Base-by-base conservation (phyloP, 2,888 invertebrate genomes). In the Pardosa pseudoannulata region DNA sequence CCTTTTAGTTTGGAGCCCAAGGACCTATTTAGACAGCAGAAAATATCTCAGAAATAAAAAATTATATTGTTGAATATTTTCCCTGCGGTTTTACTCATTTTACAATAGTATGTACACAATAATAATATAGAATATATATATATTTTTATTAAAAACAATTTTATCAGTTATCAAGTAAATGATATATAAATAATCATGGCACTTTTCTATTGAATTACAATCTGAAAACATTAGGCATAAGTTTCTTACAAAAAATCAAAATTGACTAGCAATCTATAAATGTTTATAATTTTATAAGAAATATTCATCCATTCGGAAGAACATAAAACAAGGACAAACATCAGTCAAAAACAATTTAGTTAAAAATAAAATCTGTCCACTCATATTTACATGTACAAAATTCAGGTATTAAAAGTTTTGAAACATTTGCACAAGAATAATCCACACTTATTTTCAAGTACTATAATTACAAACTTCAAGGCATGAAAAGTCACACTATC, bases 381-480 rank as follows among this genome's bases (percentile, higher is more conserved):
- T 23, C 56, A 56, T 56, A 56, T 56, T 56, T 56, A 56, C 41
- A 46, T 13, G 16, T 46, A 46, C 56, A 56, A 56, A 56, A 23
- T 56, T 23, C 56, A 56, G 2, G 56, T 56, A 56, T 56, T 56
- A 56, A 56, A 56, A 56, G 56, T 56, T 56, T 23, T 46, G 7
- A 23, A 56, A 56, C 56, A 56, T 56, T 56, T 56, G 7, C 23
- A 56, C 56, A 23, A 56, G 1, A 56, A 56, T 56, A 23, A 56
- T 16, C n/a, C 56, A 56, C 56, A 56, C 19, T 56, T 56, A 56
- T 56, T 16, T 23, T 56, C 56, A 56, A 56, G 56, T 56, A 56
- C 56, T 56, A 56, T 56, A 56, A 23, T 56, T 56, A 56, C 56
- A 56, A 56, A 56, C 56, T 56, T 56, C 56, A 56, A 56, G 56